Conservation (phyloP, 2,888 invertebrate genomes). For the Epinotia demarniana region DNA sequence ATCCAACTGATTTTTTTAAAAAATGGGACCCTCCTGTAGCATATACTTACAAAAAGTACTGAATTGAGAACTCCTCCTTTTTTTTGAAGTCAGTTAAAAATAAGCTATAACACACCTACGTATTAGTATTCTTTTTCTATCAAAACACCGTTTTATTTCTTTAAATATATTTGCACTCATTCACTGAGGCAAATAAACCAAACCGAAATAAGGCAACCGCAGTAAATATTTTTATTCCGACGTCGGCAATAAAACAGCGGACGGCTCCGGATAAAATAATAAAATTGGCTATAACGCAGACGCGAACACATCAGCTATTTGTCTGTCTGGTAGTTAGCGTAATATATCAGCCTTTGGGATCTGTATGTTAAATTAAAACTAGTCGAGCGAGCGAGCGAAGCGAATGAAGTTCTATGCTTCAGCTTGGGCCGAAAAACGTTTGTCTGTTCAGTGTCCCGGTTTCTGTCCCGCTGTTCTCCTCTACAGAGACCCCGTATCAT, state of each 20-base stretch:
- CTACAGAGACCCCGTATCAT: too few species aligned
- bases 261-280: constrained; percentile 37
- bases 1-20: too few species aligned
- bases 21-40: too few species aligned
- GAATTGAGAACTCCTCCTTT: too few species aligned
- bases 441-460: too few species aligned
- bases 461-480: too few species aligned
- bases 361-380: constrained; percentile 1
- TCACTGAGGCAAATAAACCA: constrained; percentile 25
- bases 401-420: too few species aligned
- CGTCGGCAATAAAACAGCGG: constrained; percentile 34
- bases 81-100: too few species aligned
- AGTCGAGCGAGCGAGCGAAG: background rate
- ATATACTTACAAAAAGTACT: too few species aligned
- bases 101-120: too few species aligned
- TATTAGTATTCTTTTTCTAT: too few species aligned
- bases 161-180: background rate
- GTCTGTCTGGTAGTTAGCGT: constrained; percentile 26
- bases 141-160: background rate
- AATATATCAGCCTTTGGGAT: constrained; percentile 6
- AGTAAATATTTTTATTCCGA: constrained; percentile 37
- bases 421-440: too few species aligned
- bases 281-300: constrained; percentile 40
- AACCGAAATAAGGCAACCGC: constrained; percentile 26
- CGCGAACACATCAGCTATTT: constrained; percentile 34